phyloP scores from a whole-genome alignment of 2,113 vertebrate genomes.

The Columba livia region DNA sequence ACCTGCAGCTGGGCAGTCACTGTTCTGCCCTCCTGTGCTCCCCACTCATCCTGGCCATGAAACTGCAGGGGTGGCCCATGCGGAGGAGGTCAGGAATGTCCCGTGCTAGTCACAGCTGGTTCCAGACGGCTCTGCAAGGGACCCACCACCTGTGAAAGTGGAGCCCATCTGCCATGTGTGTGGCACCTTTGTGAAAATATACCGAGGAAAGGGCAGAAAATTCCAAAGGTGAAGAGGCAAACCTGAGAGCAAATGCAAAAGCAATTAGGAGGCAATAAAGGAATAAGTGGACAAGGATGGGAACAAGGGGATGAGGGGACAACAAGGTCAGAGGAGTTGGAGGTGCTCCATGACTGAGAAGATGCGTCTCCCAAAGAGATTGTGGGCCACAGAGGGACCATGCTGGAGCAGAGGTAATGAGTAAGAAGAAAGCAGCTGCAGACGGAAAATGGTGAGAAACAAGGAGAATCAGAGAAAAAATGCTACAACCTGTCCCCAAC shows the following conservation, averaged over 20 bases:
- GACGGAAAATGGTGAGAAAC: slow-evolving; percentile 16
- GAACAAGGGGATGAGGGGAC: not conserved
- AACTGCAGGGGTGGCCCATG: not conserved
- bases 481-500: not conserved
- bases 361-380: not conserved
- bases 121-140: not conserved
- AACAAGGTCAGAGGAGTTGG: not conserved
- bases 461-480: not conserved
- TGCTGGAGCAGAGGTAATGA: not conserved
- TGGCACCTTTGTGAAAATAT: fast-evolving
- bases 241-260: not conserved
- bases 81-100: not conserved
- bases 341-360: not conserved
- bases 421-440: not conserved
- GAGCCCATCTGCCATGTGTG: not conserved
- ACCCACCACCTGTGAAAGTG: fast-evolving
- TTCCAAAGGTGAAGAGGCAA: not conserved
- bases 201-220: not conserved
- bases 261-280: not conserved
- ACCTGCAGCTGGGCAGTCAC: not conserved
- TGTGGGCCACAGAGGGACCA: not conserved
- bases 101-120: not conserved
- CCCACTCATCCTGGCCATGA: not conserved
- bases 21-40: not conserved
- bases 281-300: not conserved